Percentiles rank a stretch among this genome's conserved stretches.
Conservation (phyloP, 1,140 invertebrate species). For the Steinernema feltiae region DNA sequence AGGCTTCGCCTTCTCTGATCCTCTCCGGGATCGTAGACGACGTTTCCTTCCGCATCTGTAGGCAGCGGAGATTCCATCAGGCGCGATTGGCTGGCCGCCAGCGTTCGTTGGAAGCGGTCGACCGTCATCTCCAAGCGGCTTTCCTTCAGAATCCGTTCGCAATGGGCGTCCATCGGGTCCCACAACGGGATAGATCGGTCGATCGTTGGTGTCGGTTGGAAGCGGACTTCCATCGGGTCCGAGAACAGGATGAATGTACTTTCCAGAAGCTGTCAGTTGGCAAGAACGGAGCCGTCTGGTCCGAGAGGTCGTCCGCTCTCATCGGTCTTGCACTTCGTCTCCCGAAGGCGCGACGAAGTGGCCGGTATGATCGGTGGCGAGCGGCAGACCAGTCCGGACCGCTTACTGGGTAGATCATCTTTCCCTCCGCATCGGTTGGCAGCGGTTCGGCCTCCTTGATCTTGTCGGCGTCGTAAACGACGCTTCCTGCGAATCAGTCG, state of each 20-base stretch:
- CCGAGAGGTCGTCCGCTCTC: conserved; percentile 20
- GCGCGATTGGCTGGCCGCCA: neutral
- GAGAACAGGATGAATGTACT: neutral
- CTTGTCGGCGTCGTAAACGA: neutral
- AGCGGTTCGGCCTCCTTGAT: neutral
- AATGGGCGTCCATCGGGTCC: conserved; percentile 17
- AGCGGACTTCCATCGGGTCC: neutral
- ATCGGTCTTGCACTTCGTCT: conserved; percentile 5
- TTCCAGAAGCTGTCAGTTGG: neutral
- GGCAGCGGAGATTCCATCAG: conserved; percentile 17
- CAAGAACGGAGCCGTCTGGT: conserved; percentile 3
- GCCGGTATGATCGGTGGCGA: conserved; percentile 25
- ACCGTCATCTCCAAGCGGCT: conserved; percentile 16
- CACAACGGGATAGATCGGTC: conserved; percentile 22
- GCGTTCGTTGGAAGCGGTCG: conserved; percentile 5
- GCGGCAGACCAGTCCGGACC: conserved; percentile 20
- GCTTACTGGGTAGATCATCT: neutral
- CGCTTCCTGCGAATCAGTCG: neutral
- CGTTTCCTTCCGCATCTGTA: conserved; percentile 26
- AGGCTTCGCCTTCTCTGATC: neutral
- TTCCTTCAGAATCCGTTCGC: conserved; percentile 16
- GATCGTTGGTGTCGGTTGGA: conserved; percentile 22
- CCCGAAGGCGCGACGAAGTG: conserved; percentile 5
- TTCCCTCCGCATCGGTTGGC: conserved; percentile 2
- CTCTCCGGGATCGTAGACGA: neutral